Conservation (phyloP, 2,888 invertebrate genomes). For the Dione juno region DNA sequence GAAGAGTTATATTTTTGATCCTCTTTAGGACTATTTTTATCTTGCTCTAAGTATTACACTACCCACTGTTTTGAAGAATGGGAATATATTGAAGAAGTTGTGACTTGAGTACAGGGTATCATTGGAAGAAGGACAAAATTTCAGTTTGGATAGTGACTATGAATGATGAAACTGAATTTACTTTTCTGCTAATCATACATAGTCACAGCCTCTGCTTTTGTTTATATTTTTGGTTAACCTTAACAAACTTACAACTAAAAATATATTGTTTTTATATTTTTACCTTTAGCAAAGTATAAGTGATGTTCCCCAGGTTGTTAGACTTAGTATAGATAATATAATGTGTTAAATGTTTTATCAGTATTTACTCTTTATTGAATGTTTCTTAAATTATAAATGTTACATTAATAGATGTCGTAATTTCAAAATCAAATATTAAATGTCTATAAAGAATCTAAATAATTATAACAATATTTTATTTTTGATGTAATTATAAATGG, state of each 20-base stretch:
- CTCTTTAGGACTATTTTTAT: constrained; percentile 63
- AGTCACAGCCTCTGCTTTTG: constrained; percentile 21
- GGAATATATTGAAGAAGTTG: constrained; percentile 62
- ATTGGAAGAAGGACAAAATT: constrained; percentile 54
- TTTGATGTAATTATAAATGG: constrained; percentile 70
- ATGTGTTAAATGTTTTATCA: constrained; percentile 77
- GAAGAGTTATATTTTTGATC: constrained; percentile 80
- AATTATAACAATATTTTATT: constrained; percentile 61
- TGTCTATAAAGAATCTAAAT: constrained; percentile 63
- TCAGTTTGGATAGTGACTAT: constrained; percentile 25
- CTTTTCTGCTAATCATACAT: not conserved
- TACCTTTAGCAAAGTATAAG: constrained; percentile 38
- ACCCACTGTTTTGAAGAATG: constrained; percentile 63
- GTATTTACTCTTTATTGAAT: constrained; percentile 64
- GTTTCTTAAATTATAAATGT: constrained; percentile 67
- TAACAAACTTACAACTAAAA: constrained; percentile 48
- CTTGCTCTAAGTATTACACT: constrained; percentile 75
- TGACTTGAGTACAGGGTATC: constrained; percentile 79
- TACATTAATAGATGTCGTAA: constrained; percentile 67
- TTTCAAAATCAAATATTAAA: constrained; percentile 68
- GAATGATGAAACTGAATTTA: not conserved
- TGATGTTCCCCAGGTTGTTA: constrained; percentile 72
- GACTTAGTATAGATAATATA: constrained; percentile 55
- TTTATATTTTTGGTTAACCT: constrained; percentile 54
- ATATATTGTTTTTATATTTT: constrained; percentile 53